Percentiles rank a stretch among this genome's conserved stretches.
phyloP scores from a whole-genome alignment of 2,888 invertebrate species.

The Cosmorhoe ocellata region DNA sequence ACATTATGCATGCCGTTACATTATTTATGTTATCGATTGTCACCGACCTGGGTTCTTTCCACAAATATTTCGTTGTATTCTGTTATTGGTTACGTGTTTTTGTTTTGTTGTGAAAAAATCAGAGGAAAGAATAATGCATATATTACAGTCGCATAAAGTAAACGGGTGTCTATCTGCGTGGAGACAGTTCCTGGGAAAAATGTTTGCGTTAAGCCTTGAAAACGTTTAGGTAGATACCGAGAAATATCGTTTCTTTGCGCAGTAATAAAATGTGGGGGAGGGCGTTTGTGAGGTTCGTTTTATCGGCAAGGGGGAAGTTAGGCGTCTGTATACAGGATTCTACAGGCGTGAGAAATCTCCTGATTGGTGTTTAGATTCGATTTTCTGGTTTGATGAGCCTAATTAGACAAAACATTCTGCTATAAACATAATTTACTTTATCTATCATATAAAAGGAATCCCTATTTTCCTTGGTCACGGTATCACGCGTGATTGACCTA shows the following conservation, averaged over 20 bases:
- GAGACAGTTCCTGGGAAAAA: conserved; percentile 28
- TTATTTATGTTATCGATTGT: conserved; percentile 49
- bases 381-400: conserved; percentile 29
- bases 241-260: conserved; percentile 34
- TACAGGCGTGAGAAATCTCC: conserved; percentile 5
- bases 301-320: conserved; percentile 23
- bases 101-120: conserved; percentile 35
- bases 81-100: conserved; percentile 36
- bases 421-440: no score
- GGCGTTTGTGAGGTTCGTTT: conserved; percentile 27
- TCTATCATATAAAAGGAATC: no score
- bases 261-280: conserved; percentile 28
- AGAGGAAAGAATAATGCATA: conserved; percentile 36
- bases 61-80: conserved; percentile 38
- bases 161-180: conserved; percentile 19
- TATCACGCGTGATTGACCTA: no score
- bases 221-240: conserved; percentile 33
- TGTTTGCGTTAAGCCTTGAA: conserved; percentile 27
- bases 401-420: conserved; percentile 18
- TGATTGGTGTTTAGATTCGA: conserved; percentile 25
- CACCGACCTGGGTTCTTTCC: conserved; percentile 23
- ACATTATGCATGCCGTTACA: conserved; percentile 56
- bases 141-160: conserved; percentile 28
- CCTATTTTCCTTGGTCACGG: no score
- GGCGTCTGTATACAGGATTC: conserved; percentile 2